Evolutionary conservation across 2,797 vertebrate genomes (phyloP), one percentile per base, ranked within the genome.

Genomic region (Urocyon cinereoargenteus): DNA sequence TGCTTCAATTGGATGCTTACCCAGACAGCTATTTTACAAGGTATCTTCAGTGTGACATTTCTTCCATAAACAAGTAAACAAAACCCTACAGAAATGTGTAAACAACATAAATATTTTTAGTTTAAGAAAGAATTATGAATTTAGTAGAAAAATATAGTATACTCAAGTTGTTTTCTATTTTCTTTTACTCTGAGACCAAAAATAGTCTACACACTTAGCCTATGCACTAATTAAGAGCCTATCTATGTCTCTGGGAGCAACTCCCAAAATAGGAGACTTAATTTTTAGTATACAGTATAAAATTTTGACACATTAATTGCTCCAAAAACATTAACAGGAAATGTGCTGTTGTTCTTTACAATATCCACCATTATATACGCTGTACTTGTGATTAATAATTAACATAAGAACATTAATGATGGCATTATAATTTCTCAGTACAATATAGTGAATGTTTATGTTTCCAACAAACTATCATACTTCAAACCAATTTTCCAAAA

Each of bases 401-500:
- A 68, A 91, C 72, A 51, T 72, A 61, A 84, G 15, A 15, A 64
- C 70, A 92, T 53, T 66, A 85, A 70, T 66, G 21, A 91, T 22
- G 13, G 2, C 6, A 64, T 72, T 55, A 70, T 19, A 86, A 77
- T 83, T 81, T 85, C 75, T 79, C 9, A 82, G 2, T 72, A 75
- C 51, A 87, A 87, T 31, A 55, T 8, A 77, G 3, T 61, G 84
- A 59, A 72, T 91, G 45, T 70, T 72, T 86, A 57, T 95, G 40
- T 72, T 53, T 95, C 55, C n/a, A 97, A 96, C 1, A 77, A 75
- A 28, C 70, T 64, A 57, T 36, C 18, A 57, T 87, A 78, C 85
- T 94, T 96, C 57, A 95, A 87, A 12, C 2, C 19, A 85, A 11
- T 66, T 95, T 95, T 70, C 26, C 5, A 75, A 91, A 64, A 87